Evolutionary conservation across 2,888 invertebrate species (phyloP).

Genomic region (Archips crataeganus): DNA sequence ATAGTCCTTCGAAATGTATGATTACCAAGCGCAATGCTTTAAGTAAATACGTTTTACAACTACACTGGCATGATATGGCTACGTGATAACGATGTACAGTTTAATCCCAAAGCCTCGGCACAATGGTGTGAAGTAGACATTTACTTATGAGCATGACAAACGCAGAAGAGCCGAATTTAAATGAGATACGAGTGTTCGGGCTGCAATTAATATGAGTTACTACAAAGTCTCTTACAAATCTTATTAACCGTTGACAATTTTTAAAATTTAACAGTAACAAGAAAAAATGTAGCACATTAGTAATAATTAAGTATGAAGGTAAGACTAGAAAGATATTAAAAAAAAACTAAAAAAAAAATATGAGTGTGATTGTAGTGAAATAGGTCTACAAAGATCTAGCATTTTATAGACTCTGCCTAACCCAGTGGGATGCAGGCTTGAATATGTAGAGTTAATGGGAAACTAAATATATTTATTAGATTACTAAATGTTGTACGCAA

Average conservation of each 20-base stretch:
- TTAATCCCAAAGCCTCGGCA: conserved; percentile 6
- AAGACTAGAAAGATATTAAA: neutral
- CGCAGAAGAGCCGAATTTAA: conserved; percentile 28
- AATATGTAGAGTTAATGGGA: no score
- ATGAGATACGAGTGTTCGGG: conserved; percentile 18
- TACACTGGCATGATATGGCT: neutral
- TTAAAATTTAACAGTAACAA: conserved; percentile 12
- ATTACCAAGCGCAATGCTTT: neutral
- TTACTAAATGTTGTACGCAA: no score
- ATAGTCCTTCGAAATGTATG: neutral
- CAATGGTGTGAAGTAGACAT: conserved; percentile 21
- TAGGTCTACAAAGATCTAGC: no score
- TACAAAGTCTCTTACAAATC: neutral
- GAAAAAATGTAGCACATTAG: neutral
- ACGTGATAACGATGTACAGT: neutral
- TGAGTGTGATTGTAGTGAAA: no score
- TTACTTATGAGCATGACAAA: conserved; percentile 25
- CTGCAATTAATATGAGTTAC: conserved; percentile 18
- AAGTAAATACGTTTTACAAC: neutral
- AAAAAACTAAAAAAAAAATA: no score
- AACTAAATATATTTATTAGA: no score
- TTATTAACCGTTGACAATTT: conserved; percentile 8
- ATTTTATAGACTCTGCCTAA: no score
- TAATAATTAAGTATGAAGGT: neutral
- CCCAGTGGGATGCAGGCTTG: no score